phyloP scores from a whole-genome alignment of 2,888 invertebrate genomes.

The Metallyticus violacea region DNA sequence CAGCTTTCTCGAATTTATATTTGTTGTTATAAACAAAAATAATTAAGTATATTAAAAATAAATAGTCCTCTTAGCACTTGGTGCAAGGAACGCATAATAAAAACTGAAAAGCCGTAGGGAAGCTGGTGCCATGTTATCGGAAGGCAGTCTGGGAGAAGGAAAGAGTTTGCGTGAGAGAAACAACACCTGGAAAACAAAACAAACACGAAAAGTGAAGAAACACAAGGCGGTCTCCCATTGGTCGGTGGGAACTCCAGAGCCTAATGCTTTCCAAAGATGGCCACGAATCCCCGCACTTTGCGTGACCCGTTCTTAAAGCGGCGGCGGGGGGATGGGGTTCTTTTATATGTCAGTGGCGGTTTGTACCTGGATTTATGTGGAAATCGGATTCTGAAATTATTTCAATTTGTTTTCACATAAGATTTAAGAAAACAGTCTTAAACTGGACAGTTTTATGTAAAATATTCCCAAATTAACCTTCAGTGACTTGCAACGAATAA shows the following conservation, averaged over 20 bases:
- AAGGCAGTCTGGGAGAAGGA: neutral
- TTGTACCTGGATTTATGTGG: neutral
- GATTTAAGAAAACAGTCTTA: no score
- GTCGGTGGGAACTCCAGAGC: neutral
- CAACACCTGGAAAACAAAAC: neutral
- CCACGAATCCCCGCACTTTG: neutral
- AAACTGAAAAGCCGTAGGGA: no score
- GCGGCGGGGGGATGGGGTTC: neutral
- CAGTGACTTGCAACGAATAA: no score
- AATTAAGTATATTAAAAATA: no score
- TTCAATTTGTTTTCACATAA: no score
- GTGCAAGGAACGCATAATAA: no score
- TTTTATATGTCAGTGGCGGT: neutral
- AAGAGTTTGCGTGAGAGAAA: neutral
- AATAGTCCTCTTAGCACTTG: no score
- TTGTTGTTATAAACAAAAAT: no score
- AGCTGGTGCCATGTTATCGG: neutral
- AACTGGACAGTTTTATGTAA: no score
- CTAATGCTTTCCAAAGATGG: neutral
- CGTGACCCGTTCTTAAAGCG: neutral
- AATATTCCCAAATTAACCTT: no score
- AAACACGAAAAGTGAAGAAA: neutral
- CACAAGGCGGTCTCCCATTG: neutral
- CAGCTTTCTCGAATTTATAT: no score
- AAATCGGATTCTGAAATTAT: no score